phyloP scores from a whole-genome alignment of 1,140 invertebrate species.

The Semibalanus balanoides region DNA sequence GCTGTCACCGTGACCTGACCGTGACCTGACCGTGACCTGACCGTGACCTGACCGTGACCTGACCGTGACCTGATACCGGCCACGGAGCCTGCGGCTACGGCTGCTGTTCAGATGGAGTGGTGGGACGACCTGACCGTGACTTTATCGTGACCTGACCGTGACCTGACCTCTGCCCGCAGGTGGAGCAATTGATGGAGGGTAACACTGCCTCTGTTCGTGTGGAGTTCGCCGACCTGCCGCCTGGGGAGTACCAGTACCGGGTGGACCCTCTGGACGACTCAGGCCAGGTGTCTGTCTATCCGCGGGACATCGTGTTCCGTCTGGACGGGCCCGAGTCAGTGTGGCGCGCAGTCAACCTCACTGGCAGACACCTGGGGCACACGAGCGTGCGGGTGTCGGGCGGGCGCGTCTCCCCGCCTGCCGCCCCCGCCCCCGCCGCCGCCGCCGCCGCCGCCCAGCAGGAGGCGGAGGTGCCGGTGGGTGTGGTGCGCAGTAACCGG shows the following conservation, averaged over 20 bases:
- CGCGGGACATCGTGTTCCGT: slow-evolving; percentile 13
- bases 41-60: too few relatives aligned
- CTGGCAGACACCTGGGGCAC: slow-evolving; percentile 47
- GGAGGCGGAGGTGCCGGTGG: slow-evolving; percentile 31
- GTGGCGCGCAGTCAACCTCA: slow-evolving; percentile 32
- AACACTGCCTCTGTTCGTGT: slow-evolving; percentile 19
- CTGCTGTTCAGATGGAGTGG: too few relatives aligned
- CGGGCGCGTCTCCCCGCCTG: too few relatives aligned
- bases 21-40: too few relatives aligned
- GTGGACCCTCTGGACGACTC: slow-evolving; percentile 7
- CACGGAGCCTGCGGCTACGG: too few relatives aligned
- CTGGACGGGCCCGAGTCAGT: slow-evolving; percentile 13
- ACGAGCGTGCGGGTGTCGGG: slow-evolving; percentile 23
- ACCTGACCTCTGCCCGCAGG: background rate
- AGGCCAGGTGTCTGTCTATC: background rate
- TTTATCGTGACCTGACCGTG: too few relatives aligned
- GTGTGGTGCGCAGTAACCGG: slow-evolving; percentile 40
- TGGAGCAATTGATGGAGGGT: slow-evolving; percentile 18
- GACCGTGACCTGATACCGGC: too few relatives aligned
- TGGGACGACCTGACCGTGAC: too few relatives aligned
- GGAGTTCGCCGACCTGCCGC: background rate
- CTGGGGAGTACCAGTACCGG: slow-evolving; percentile 13
- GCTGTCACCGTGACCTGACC: too few relatives aligned
- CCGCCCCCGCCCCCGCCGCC: too few relatives aligned
- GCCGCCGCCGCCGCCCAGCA: background rate